Evolutionary conservation across 2,113 vertebrate genomes (phyloP), one percentile per base, ranked within the genome.

Genomic region (Thymallus thymallus): DNA sequence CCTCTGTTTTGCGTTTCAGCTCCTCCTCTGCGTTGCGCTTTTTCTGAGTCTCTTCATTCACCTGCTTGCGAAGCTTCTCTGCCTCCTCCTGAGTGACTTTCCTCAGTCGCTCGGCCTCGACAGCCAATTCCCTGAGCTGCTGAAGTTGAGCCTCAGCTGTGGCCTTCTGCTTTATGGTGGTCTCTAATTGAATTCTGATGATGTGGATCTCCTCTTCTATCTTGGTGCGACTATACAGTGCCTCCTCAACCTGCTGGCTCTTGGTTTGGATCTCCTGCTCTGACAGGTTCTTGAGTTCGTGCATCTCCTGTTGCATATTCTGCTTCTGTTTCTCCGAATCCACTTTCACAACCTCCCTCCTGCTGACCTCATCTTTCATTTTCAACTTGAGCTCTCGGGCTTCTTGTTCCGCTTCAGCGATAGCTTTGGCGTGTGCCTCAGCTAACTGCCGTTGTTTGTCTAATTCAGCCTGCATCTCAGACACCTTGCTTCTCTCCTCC

Each of bases 161-260:
- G 0, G 76, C 63, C 32, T 96, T 96, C 88, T 98, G 98, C 69
- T 85, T 93, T 80, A 92, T 91, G 0, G 96, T 95, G 0, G 88
- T 90, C 79, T 97, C 92, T 41, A 99, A 86, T 90, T 99, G 97
- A 6, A 98, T 41, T 6, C 97, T 93, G 35, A 99, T 94, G 0
- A 95, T 88, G 1, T 90, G 94, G 82, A 99, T 98, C 79, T 99
- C 98, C 76, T 98, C 96, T 80, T 99, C 96, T 0, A 99, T 96
- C 46, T 91, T 95, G 70, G 88, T 92, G 5, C 95, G 95, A 82
- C 91, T 95, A 55, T 91, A 69, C 0, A 98, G 92, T 0, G 95
- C 96, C 30, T 96, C 96, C 63, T 98, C 95, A 0, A 95, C 94
- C 83, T 95, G 92, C 70, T 92, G 92, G 9, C 84, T 92, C 89